Evolutionary conservation across 2,113 vertebrate species (phyloP).

Genomic region (Pollimyrus isidori): DNA sequence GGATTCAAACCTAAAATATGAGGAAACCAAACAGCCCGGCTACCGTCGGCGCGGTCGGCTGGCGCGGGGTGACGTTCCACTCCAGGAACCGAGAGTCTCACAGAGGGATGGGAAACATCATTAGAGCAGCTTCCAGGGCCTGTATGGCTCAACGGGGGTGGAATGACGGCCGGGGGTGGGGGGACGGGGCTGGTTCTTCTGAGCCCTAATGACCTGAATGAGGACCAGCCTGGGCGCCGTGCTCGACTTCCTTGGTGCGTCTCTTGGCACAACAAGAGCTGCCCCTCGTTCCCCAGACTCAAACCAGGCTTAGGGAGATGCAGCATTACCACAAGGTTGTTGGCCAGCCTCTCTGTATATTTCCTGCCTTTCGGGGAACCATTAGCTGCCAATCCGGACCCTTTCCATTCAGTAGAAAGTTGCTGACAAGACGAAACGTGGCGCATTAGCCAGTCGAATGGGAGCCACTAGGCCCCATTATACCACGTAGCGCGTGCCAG

Average conservation of each 20-base stretch:
- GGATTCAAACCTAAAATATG: background rate
- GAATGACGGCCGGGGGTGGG: background rate
- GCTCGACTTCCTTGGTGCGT: conserved; percentile 46
- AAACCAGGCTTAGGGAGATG: background rate
- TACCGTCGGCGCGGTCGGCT: background rate
- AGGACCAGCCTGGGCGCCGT: conserved; percentile 42
- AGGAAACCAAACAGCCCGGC: background rate
- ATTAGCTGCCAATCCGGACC: background rate
- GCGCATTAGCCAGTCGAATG: background rate
- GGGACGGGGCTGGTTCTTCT: conserved; percentile 25
- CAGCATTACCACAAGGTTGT: background rate
- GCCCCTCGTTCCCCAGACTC: background rate
- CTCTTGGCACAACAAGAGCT: conserved; percentile 44
- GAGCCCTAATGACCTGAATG: conserved; percentile 51
- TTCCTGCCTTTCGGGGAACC: background rate
- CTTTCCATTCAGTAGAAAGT: background rate
- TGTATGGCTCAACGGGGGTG: conserved; percentile 43
- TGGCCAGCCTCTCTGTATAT: background rate
- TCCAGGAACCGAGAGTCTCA: conserved; percentile 30
- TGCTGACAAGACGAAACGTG: background rate
- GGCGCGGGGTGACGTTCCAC: background rate
- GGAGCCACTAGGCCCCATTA: background rate
- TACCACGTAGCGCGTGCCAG: background rate
- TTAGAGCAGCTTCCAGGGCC: conserved; percentile 43
- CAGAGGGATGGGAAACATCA: conserved; percentile 43